phyloP scores from a whole-genome alignment of 2,888 invertebrate species.

The Stratiomys singularior region DNA sequence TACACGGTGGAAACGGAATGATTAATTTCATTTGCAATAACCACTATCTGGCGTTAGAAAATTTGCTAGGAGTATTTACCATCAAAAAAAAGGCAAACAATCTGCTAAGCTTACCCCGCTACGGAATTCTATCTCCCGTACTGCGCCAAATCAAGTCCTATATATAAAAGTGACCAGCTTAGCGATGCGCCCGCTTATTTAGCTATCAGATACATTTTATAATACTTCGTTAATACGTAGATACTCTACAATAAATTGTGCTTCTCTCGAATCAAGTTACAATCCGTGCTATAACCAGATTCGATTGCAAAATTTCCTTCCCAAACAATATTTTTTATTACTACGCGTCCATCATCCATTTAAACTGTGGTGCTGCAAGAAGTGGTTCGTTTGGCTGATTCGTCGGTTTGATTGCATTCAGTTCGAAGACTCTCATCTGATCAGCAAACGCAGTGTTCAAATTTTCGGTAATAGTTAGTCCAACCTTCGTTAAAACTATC shows the following conservation, averaged over 20 bases:
- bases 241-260: constrained; percentile 12
- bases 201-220: constrained; percentile 39
- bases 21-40: background rate
- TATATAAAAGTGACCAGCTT: constrained; percentile 47
- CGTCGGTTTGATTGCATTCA: background rate
- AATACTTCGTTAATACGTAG: background rate
- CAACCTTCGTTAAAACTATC: background rate
- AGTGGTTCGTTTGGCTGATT: constrained; percentile 9
- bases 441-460: background rate
- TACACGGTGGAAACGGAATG: no score
- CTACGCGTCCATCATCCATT: constrained; percentile 24
- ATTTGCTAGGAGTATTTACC: constrained; percentile 10
- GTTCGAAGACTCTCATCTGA: background rate
- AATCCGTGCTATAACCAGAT: constrained; percentile 30
- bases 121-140: constrained; percentile 30
- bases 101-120: constrained; percentile 15
- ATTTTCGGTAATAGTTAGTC: background rate
- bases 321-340: constrained; percentile 36
- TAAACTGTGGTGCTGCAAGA: constrained; percentile 19
- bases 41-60: background rate
- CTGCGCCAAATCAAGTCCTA: constrained; percentile 45
- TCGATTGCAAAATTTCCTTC: constrained; percentile 44
- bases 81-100: background rate
- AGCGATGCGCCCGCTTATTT: constrained; percentile 48
- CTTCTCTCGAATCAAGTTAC: constrained; percentile 24